phyloP scores from a whole-genome alignment of 2,797 vertebrate genomes.

The Aselliscus stoliczkanus region DNA sequence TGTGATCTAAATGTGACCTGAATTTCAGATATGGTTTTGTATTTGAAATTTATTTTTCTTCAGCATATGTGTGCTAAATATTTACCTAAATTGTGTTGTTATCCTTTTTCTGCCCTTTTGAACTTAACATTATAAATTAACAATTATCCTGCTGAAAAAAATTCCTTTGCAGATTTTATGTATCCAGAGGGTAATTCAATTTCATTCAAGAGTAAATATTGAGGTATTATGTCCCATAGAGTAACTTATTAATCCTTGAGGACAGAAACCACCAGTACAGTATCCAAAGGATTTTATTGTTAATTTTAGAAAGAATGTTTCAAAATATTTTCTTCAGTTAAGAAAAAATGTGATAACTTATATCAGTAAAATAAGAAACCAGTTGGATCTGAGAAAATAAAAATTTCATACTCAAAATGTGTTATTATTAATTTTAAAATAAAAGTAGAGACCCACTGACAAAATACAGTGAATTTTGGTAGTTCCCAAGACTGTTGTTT shows the following conservation, averaged over 20 bases:
- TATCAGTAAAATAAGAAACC: neutral
- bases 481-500: neutral
- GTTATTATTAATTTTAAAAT: slow-evolving; percentile 1
- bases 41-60: slow-evolving; percentile 78
- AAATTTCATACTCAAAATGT: neutral
- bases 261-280: neutral
- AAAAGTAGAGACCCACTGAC: neutral
- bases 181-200: slow-evolving; percentile 69
- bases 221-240: neutral
- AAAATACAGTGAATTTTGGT: neutral
- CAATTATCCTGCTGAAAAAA: slow-evolving; percentile 70
- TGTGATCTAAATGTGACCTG: slow-evolving; percentile 78
- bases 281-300: neutral
- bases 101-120: slow-evolving; percentile 75
- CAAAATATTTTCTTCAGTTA: slow-evolving; percentile 8
- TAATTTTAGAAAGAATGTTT: slow-evolving; percentile 42
- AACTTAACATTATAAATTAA: slow-evolving; percentile 78
- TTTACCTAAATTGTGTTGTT: slow-evolving; percentile 73
- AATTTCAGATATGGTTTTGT: slow-evolving; percentile 80
- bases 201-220: slow-evolving; percentile 27
- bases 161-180: slow-evolving; percentile 72
- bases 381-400: neutral
- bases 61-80: slow-evolving; percentile 54
- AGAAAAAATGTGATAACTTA: neutral
- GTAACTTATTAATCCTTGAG: slow-evolving; percentile 26